Conservation (phyloP, 2,113 vertebrate species). For the Silurus asotus region DNA sequence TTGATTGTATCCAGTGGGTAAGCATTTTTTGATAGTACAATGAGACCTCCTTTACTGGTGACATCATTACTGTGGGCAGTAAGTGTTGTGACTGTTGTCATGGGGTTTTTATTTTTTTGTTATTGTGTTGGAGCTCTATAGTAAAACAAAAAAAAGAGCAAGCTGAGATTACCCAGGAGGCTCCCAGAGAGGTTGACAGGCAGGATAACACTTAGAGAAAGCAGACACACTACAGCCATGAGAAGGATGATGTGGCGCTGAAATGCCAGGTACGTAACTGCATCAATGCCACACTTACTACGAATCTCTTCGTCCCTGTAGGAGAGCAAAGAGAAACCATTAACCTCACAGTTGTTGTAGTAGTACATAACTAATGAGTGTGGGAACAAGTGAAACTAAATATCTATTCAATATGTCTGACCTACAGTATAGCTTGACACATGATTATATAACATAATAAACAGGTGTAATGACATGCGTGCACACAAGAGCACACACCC, state of each 20-base stretch:
- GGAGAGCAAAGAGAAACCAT: neutral
- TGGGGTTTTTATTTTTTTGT: neutral
- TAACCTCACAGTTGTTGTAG: neutral
- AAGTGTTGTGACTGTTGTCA: slow-evolving; percentile 43
- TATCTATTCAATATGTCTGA: neutral
- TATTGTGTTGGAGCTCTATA: neutral
- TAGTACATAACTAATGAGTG: neutral
- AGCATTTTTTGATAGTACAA: neutral
- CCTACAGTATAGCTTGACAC: neutral
- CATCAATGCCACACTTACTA: slow-evolving; percentile 91
- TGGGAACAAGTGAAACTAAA: neutral
- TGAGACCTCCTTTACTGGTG: neutral
- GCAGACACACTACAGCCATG: slow-evolving; percentile 83
- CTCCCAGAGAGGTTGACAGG: slow-evolving; percentile 92
- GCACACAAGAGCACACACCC: slow-evolving; percentile 21
- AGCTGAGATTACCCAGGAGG: slow-evolving; percentile 81
- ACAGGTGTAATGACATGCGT: slow-evolving; percentile 29
- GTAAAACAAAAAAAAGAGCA: slow-evolving; percentile 14
- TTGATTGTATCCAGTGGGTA: neutral
- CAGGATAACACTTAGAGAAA: slow-evolving; percentile 89
- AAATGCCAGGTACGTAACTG: slow-evolving; percentile 93
- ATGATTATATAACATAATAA: slow-evolving; percentile 31
- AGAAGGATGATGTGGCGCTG: slow-evolving; percentile 92
- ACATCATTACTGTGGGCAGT: neutral
- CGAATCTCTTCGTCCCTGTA: slow-evolving; percentile 90